Evolutionary conservation across 2,113 vertebrate species (phyloP), one percentile per base, ranked within the genome.

Genomic region (Zapornia atra): DNA sequence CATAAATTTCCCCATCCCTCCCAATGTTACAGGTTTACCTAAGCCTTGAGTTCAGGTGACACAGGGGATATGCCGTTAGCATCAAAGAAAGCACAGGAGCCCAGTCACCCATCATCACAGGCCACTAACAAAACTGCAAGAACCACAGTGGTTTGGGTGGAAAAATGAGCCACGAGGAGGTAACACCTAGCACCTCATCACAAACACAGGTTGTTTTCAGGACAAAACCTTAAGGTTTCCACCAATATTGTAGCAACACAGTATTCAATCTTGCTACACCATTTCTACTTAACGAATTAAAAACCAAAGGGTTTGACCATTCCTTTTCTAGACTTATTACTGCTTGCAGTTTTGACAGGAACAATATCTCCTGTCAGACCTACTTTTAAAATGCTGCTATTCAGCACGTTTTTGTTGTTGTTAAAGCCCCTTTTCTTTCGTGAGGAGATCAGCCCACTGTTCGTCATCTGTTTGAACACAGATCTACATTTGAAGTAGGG

Each of bases 161-260:
- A 68, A 82, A 80, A 59, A 48, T 0, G 4, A 82, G 61, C 57
- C 44, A 24, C 10, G 34, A 1, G 25, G 24, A 89, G 31, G n/a
- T 6, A n/a, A 7, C 48, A 48, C 48, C 21, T 48, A 48, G 21
- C 48, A 22, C 48, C 48, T 48, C 48, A 48, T 48, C 48, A 48
- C 48, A 48, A 48, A 48, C 48, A 48, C 48, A 48, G 48, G 48
- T 22, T 48, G 48, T 73, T 64, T 66, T 60, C 29, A 68, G 54
- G 46, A 90, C 6, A 63, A 54, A 59, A 59, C 9, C 31, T 24
- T 12, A 73, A 50, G 51, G 22, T 10, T 40, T 77, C 28, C 40
- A 63, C 19, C 42, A 81, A 17, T 3, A 51, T 8, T 4, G 4
- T 29, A 90, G 72, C 1, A 1, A 24, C 1, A 1, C 8, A 42